phyloP scores from a whole-genome alignment of 2,797 vertebrate genomes.

The Mastacembelus armatus region DNA sequence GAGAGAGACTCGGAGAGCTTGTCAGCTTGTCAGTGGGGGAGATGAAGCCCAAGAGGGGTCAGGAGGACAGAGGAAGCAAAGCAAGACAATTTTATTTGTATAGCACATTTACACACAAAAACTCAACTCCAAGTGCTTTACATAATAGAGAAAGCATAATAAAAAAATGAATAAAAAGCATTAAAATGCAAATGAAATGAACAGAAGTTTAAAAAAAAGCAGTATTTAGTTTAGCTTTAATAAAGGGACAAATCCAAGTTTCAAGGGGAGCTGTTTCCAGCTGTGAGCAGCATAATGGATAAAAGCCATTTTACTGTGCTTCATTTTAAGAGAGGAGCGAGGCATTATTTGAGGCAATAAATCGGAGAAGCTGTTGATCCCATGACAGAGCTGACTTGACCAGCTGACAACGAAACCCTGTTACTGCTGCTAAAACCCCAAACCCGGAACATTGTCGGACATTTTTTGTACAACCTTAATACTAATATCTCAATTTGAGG shows the following conservation, averaged over 20 bases:
- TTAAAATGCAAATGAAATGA: too few relatives aligned
- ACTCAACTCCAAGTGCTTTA: too few relatives aligned
- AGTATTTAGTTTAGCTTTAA: too few relatives aligned
- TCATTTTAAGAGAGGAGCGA: conserved; percentile 5
- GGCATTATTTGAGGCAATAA: conserved; percentile 54
- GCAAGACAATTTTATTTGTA: too few relatives aligned
- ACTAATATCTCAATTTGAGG: conserved; percentile 5
- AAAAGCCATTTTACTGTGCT: too few relatives aligned
- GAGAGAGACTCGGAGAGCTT: not conserved
- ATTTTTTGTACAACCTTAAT: not conserved
- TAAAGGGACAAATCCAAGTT: too few relatives aligned
- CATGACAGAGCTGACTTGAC: conserved; percentile 52
- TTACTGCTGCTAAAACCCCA: conserved; percentile 21
- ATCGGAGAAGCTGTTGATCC: conserved; percentile 46
- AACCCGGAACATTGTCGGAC: not conserved
- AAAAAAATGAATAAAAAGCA: too few relatives aligned
- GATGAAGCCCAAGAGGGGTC: conserved; percentile 35
- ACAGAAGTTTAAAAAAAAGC: too few relatives aligned
- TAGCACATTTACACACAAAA: too few relatives aligned
- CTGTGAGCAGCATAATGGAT: too few relatives aligned
- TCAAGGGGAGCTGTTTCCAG: too few relatives aligned
- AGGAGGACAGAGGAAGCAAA: conserved; percentile 31
- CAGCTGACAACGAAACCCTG: conserved; percentile 43
- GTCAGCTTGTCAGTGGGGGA: conserved; percentile 31
- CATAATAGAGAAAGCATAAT: too few relatives aligned